These are phyloP conservation scores for Dysidea cf. avara DNA, from an alignment of 37 sponge, comb jelly and placozoan species.

Conservation along the genomic window DNA sequence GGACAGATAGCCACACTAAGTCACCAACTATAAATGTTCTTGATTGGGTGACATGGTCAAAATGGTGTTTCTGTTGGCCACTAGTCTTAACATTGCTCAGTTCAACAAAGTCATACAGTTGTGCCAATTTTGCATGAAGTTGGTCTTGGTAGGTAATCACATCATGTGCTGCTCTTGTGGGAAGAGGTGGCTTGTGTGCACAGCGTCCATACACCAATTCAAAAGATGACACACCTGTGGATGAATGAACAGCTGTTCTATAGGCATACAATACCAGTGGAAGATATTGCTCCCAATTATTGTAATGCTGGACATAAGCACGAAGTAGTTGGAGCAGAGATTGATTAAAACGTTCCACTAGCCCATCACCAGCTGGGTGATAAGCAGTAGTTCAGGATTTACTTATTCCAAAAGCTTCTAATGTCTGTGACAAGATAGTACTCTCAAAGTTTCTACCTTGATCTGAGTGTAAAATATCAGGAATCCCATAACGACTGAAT, in stretches of 20 bases:
- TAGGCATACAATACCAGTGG: constrained; percentile 36
- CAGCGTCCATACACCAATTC: no score
- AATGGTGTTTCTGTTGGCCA: no score
- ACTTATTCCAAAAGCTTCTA: constrained; percentile 9
- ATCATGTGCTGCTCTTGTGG: no score
- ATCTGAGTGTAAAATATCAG: constrained; percentile 17
- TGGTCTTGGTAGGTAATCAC: no score
- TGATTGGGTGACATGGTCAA: no score
- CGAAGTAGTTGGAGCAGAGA: constrained; percentile 4
- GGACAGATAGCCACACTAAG: constrained; percentile 36
- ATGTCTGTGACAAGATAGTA: not conserved
- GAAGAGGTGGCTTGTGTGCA: no score
- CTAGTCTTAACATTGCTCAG: no score
- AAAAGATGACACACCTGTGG: no score
- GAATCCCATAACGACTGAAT: not conserved
- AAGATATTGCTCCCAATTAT: not conserved
- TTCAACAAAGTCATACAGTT: no score
- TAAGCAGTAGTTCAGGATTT: constrained; percentile 21
- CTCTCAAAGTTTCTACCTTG: constrained; percentile 34
- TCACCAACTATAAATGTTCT: no score
- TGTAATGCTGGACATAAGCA: not conserved
- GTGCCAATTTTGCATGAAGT: no score
- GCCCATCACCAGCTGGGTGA: constrained; percentile 21
- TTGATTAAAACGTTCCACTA: constrained; percentile 25
- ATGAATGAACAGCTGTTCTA: no score